phyloP scores from a whole-genome alignment of 2,797 vertebrate species.

The Natrix natrix region DNA sequence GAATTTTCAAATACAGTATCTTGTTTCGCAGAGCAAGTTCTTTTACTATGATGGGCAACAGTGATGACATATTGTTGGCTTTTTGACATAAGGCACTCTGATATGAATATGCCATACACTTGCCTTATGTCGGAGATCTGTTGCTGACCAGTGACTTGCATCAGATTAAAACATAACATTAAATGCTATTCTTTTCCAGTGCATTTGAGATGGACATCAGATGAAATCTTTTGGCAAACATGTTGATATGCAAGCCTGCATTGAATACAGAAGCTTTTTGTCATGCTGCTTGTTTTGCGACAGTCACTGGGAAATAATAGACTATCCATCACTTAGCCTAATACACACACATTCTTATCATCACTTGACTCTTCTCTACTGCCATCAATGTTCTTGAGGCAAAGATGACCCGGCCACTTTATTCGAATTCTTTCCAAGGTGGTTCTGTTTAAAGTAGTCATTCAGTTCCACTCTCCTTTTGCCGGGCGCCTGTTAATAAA shows the following conservation, averaged over 20 bases:
- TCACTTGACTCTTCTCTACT: conserved; percentile 60
- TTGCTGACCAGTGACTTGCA: conserved; percentile 69
- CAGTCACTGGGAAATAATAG: conserved; percentile 67
- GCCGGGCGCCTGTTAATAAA: conserved; percentile 73
- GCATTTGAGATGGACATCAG: conserved; percentile 72
- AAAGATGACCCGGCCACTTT: conserved; percentile 70
- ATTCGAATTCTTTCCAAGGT: conserved; percentile 63
- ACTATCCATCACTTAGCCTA: conserved; percentile 68
- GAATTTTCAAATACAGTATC: conserved; percentile 72
- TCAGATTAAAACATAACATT: conserved; percentile 59
- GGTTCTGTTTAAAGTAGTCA: conserved; percentile 65
- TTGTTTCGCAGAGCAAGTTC: conserved; percentile 62
- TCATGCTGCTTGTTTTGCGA: conserved; percentile 68
- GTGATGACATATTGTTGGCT: conserved; percentile 66
- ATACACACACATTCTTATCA: conserved; percentile 62
- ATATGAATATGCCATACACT: conserved; percentile 71
- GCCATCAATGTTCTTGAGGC: conserved; percentile 70
- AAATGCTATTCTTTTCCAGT: conserved; percentile 67
- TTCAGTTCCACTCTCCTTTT: conserved; percentile 76
- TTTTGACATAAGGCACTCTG: conserved; percentile 79
- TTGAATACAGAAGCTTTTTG: conserved; percentile 68
- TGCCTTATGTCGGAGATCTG: conserved; percentile 70
- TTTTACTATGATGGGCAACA: conserved; percentile 63
- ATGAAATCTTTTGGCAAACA: conserved; percentile 67
- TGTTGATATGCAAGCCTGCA: conserved; percentile 69